These are phyloP conservation scores for Drosophila pseudotakahashii DNA, from an alignment of 2,888 invertebrate species.

Conservation along the genomic window DNA sequence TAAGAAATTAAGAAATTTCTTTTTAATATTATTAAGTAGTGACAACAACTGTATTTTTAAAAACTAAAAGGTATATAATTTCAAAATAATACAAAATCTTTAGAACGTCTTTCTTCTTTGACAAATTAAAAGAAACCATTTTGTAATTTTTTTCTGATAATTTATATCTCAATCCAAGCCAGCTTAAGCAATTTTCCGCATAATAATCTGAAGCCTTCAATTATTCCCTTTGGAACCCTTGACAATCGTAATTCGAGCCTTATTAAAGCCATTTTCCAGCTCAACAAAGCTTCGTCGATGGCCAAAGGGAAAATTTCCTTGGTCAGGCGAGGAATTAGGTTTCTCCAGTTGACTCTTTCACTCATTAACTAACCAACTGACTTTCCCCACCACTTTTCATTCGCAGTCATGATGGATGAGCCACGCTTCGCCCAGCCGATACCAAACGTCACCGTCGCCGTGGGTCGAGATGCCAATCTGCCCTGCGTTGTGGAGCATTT, in stretches of 20 bases:
- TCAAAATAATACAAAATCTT: too few species aligned
- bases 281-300: neutral
- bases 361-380: constrained; percentile 74
- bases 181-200: neutral
- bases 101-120: too few species aligned
- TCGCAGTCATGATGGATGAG: constrained; percentile 92
- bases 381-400: constrained; percentile 43
- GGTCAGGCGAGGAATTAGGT: neutral
- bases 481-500: constrained; percentile 96
- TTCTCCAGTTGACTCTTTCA: constrained; percentile 10
- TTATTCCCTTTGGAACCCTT: neutral
- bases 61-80: too few species aligned
- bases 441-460: constrained; percentile 95
- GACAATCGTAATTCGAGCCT: constrained; percentile 1
- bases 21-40: too few species aligned
- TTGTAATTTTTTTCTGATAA: neutral
- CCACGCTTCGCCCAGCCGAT: constrained; percentile 95
- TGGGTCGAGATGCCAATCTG: constrained; percentile 94
- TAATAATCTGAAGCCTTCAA: neutral
- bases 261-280: neutral
- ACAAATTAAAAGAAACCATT: neutral
- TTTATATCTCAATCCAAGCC: neutral
- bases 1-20: too few species aligned
- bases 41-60: too few species aligned
- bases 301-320: neutral